Conservation (phyloP, 1,140 invertebrate genomes). For the Caenorhabditis brenneri region DNA sequence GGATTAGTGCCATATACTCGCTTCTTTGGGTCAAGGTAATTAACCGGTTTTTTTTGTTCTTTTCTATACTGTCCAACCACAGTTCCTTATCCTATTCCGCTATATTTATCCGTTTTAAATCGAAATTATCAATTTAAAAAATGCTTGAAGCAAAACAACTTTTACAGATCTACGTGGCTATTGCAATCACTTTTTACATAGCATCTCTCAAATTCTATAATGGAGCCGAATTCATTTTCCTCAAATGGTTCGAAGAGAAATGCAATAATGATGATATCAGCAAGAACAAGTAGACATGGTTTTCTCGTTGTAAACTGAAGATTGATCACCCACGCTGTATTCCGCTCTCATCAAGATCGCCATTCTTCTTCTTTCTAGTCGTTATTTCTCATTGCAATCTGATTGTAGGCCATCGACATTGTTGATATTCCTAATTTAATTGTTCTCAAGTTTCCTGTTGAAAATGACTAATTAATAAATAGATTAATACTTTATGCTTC, state of each 20-base stretch:
- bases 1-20: slow-evolving; percentile 57
- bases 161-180: slow-evolving; percentile 54
- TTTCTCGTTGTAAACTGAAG: background rate
- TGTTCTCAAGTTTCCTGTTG: background rate
- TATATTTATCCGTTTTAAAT: background rate
- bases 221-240: slow-evolving; percentile 62
- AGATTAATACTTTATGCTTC: too few relatives aligned
- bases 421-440: slow-evolving; percentile 2
- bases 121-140: background rate
- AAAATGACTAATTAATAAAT: too few relatives aligned
- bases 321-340: background rate
- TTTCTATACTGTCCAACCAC: background rate
- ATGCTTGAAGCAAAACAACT: too few relatives aligned
- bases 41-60: background rate
- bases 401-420: slow-evolving; percentile 7
- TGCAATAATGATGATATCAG: slow-evolving; percentile 43
- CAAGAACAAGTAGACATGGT: slow-evolving; percentile 18
- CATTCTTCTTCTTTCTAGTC: slow-evolving; percentile 7
- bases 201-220: slow-evolving; percentile 48
- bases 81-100: background rate
- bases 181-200: slow-evolving; percentile 53
- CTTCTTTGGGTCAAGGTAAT: slow-evolving; percentile 25
- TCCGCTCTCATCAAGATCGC: background rate
- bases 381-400: background rate
- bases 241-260: slow-evolving; percentile 62